These are phyloP conservation scores for Eupithecia inturbata DNA, from an alignment of 2,888 invertebrate genomes.

Conservation along the genomic window DNA sequence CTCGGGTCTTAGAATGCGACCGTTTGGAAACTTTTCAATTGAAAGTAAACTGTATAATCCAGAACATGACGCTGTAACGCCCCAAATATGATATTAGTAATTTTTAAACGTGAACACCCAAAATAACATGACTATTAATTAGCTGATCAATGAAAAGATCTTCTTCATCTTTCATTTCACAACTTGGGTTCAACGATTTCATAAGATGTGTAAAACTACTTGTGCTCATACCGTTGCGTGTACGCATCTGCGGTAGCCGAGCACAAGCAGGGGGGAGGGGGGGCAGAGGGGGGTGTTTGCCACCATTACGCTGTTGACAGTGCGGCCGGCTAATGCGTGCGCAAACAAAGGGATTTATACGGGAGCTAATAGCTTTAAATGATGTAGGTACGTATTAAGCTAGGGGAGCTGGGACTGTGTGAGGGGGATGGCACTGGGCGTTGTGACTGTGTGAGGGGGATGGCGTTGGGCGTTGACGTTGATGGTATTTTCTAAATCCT, in stretches of 20 bases:
- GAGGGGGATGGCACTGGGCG: neutral
- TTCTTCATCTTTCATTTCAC: neutral
- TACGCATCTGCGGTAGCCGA: constrained; percentile 6
- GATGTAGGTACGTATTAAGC: neutral
- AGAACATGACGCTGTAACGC: neutral
- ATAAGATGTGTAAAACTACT: neutral
- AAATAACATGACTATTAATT: neutral
- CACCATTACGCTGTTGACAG: constrained; percentile 78
- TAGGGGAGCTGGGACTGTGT: neutral
- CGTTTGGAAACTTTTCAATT: neutral
- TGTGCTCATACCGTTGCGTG: neutral
- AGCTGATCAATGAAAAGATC: neutral
- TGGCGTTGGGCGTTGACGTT: no score
- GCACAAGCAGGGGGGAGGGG: constrained; percentile 22
- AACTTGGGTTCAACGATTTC: neutral
- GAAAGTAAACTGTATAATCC: no score
- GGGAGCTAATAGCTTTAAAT: neutral
- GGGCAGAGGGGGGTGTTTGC: constrained; percentile 64
- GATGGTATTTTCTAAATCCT: no score
- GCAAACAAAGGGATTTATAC: constrained; percentile 61
- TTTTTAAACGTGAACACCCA: neutral
- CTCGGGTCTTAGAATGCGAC: neutral
- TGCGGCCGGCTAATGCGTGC: constrained; percentile 77
- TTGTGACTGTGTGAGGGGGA: no score
- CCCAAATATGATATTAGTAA: neutral